phyloP scores from a whole-genome alignment of 1,140 invertebrate genomes.

The Tetramorium alpestre region DNA sequence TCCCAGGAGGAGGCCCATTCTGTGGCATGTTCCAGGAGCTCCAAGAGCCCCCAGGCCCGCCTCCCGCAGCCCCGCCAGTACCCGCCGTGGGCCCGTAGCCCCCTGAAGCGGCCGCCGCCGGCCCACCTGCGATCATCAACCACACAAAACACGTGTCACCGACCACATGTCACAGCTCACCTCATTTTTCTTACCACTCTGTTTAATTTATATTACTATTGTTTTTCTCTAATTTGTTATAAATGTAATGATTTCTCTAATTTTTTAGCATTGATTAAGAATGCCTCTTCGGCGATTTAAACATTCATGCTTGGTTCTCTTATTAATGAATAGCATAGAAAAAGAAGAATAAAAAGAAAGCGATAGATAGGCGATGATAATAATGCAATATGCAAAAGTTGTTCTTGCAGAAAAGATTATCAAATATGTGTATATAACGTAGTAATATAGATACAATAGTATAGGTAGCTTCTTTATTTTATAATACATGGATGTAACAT shows the following conservation, averaged over 20 bases:
- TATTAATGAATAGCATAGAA: not conserved
- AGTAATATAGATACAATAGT: not conserved
- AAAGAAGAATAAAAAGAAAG: slow-evolving; percentile 30
- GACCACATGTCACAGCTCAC: slow-evolving; percentile 75
- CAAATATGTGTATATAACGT: not conserved
- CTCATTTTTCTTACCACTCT: slow-evolving; percentile 73
- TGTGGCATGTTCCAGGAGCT: slow-evolving; percentile 87
- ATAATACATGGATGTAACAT: not conserved
- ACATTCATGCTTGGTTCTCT: slow-evolving; percentile 64
- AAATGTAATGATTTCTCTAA: slow-evolving; percentile 4
- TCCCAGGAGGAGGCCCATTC: slow-evolving; percentile 86
- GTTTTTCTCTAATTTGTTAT: slow-evolving; percentile 52
- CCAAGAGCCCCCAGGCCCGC: slow-evolving; percentile 87
- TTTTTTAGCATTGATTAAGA: slow-evolving; percentile 7
- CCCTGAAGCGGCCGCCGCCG: slow-evolving; percentile 85
- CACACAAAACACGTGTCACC: slow-evolving; percentile 84
- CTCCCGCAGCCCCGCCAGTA: slow-evolving; percentile 86
- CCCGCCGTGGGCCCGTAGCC: slow-evolving; percentile 85
- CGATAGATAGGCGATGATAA: not conserved
- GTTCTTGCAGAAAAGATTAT: slow-evolving; percentile 5
- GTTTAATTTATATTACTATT: slow-evolving; percentile 64
- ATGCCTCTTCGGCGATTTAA: slow-evolving; percentile 18
- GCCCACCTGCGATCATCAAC: slow-evolving; percentile 86
- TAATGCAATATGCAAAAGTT: slow-evolving; percentile 29
- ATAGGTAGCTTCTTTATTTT: slow-evolving; percentile 11